Conservation (phyloP, 1,140 invertebrate genomes). For the Neomicropteryx cornuta region DNA sequence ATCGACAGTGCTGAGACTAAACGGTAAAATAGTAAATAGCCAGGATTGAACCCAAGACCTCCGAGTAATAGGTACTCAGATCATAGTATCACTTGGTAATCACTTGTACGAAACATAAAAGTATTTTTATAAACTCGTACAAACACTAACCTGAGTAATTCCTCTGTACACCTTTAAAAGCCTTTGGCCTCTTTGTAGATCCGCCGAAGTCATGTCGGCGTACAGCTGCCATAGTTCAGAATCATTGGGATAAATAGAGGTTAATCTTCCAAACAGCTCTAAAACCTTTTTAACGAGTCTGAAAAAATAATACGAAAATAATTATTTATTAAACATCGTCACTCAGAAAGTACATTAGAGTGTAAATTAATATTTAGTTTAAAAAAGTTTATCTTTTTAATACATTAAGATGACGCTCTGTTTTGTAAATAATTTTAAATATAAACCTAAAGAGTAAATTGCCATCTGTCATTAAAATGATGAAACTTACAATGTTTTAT, state of each 20-base stretch:
- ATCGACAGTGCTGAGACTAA: too few species aligned
- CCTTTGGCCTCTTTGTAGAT: constrained; percentile 47
- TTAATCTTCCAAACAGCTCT: constrained; percentile 74
- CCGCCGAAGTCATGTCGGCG: constrained; percentile 52
- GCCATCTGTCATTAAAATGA: too few species aligned
- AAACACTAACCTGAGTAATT: constrained; percentile 41
- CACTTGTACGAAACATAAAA: neutral
- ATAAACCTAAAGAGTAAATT: too few species aligned
- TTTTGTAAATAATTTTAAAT: too few species aligned
- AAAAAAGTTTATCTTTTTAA: too few species aligned
- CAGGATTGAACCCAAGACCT: too few species aligned
- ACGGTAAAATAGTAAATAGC: too few species aligned
- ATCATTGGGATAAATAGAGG: constrained; percentile 53
- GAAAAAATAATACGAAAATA: constrained; percentile 31
- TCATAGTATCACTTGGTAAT: too few species aligned
- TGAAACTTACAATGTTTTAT: too few species aligned
- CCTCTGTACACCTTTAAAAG: constrained; percentile 49
- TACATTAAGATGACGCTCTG: too few species aligned
- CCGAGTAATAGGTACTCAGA: too few species aligned
- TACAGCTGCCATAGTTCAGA: constrained; percentile 71
- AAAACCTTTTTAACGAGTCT: constrained; percentile 51
- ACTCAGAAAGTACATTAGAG: constrained; percentile 1
- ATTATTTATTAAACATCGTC: constrained; percentile 3
- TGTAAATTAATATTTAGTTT: constrained; percentile 10
- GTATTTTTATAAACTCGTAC: neutral